Conservation (phyloP, 2,888 invertebrate species). For the Agrypnus murinus region DNA sequence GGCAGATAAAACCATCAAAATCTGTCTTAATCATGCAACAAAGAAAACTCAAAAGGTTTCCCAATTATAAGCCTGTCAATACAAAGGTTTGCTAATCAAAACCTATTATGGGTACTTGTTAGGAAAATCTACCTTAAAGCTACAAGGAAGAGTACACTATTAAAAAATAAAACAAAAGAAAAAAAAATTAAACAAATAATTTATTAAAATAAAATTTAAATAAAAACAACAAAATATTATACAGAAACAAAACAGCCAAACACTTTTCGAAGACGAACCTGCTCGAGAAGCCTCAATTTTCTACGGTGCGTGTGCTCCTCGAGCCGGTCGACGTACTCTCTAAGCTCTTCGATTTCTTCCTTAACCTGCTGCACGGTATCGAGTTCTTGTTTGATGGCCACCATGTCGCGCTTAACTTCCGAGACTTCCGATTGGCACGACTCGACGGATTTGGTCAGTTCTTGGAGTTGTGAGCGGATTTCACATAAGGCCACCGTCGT, state of each 20-base stretch:
- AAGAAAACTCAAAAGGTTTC: too few relatives aligned
- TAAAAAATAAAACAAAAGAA: background rate
- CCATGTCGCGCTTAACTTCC: slow-evolving; percentile 95
- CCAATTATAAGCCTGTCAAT: too few relatives aligned
- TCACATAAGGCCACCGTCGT: slow-evolving; percentile 95
- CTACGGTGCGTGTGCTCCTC: slow-evolving; percentile 94
- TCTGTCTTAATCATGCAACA: too few relatives aligned
- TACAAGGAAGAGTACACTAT: too few relatives aligned
- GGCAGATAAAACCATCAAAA: too few relatives aligned
- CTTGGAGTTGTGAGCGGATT: slow-evolving; percentile 93
- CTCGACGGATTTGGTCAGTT: slow-evolving; percentile 95
- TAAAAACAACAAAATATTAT: background rate
- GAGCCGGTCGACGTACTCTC: slow-evolving; percentile 93
- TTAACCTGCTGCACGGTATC: slow-evolving; percentile 96
- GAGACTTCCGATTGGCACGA: slow-evolving; percentile 96
- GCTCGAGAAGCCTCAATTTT: slow-evolving; percentile 92
- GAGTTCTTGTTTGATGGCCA: slow-evolving; percentile 94
- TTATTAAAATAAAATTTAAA: background rate
- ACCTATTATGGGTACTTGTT: too few relatives aligned
- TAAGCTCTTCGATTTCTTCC: slow-evolving; percentile 93
- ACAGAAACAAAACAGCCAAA: slow-evolving; percentile 78
- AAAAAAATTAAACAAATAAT: background rate
- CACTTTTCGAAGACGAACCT: slow-evolving; percentile 76
- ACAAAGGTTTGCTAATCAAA: too few relatives aligned
- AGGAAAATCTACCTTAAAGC: too few relatives aligned